Conservation (phyloP, 2,888 invertebrate species). For the Brachyopa scutellaris region DNA sequence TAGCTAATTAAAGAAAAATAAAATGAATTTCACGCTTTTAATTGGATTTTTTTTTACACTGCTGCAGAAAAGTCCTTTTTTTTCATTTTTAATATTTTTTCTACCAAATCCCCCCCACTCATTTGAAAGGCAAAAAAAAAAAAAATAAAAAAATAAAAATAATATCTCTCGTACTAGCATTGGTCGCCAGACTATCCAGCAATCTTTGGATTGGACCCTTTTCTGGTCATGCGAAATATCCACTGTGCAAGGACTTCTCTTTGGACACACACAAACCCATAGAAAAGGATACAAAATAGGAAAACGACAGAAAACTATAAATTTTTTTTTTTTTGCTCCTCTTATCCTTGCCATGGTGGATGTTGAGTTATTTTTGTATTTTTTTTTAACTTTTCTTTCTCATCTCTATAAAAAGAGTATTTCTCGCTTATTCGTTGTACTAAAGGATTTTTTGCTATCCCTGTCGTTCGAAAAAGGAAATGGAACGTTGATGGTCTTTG, state of each 20-base stretch:
- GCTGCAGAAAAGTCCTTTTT: too few relatives aligned
- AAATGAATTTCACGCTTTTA: conserved; percentile 46
- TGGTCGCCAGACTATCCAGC: conserved; percentile 63
- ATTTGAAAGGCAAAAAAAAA: not conserved
- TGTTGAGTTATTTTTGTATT: conserved; percentile 6
- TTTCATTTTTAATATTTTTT: too few relatives aligned
- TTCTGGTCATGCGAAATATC: conserved; percentile 71
- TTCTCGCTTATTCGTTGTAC: not conserved
- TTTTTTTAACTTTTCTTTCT: not conserved
- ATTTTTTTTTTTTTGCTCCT: conserved; percentile 29
- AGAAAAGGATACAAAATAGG: conserved; percentile 42
- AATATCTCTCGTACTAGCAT: conserved; percentile 55
- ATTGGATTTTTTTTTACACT: conserved; percentile 41
- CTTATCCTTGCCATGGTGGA: conserved; percentile 16
- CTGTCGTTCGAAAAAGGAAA: not conserved
- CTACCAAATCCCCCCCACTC: not conserved
- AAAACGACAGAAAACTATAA: conserved; percentile 48
- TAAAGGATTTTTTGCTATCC: not conserved
- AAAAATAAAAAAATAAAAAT: conserved; percentile 4
- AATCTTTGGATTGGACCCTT: conserved; percentile 65
- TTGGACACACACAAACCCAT: conserved; percentile 42
- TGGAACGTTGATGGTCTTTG: not conserved
- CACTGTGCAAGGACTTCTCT: conserved; percentile 48
- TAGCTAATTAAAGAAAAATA: conserved; percentile 30
- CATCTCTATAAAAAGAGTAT: conserved; percentile 9